Percentiles rank a stretch among this genome's conserved stretches.
phyloP scores from a whole-genome alignment of 30 jellyfish, hydroid and myxozoan species.

The Sanderia malayensis region DNA sequence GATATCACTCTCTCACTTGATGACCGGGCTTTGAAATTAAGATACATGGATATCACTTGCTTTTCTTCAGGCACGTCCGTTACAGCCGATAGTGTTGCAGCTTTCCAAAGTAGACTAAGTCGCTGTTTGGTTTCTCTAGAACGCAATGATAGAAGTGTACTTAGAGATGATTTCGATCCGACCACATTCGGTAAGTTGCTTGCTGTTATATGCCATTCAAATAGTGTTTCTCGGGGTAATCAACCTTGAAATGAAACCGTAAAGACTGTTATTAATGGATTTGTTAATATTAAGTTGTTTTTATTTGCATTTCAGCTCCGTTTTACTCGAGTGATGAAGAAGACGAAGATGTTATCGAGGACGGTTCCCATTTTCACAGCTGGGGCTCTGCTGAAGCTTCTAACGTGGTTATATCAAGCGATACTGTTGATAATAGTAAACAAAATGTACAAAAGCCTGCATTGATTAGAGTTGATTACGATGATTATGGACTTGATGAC shows the following conservation, averaged over 20 bases:
- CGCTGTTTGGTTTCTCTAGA: constrained; percentile 43
- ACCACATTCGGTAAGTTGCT: constrained; percentile 52
- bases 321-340: constrained; percentile 56
- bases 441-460: too few species aligned
- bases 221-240: too few species aligned
- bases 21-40: too few species aligned
- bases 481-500: constrained; percentile 5
- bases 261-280: too few species aligned
- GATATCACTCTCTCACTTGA: too few species aligned
- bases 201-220: too few species aligned
- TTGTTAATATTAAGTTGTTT: too few species aligned
- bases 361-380: constrained; percentile 12
- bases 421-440: constrained; percentile 10
- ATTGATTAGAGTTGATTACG: too few species aligned
- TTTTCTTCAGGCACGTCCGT: constrained; percentile 43
- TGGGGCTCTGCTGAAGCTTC: constrained; percentile 23
- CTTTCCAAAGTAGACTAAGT: constrained; percentile 25
- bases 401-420: constrained; percentile 22
- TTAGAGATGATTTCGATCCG: constrained; percentile 73
- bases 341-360: constrained; percentile 30
- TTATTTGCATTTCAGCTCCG: constrained; percentile 25
- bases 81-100: constrained; percentile 45
- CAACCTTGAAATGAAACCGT: too few species aligned
- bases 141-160: constrained; percentile 17
- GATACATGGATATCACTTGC: too few species aligned